Base-by-base conservation (phyloP, 2,888 invertebrate genomes). In the Bhutanitis thaidina region DNA sequence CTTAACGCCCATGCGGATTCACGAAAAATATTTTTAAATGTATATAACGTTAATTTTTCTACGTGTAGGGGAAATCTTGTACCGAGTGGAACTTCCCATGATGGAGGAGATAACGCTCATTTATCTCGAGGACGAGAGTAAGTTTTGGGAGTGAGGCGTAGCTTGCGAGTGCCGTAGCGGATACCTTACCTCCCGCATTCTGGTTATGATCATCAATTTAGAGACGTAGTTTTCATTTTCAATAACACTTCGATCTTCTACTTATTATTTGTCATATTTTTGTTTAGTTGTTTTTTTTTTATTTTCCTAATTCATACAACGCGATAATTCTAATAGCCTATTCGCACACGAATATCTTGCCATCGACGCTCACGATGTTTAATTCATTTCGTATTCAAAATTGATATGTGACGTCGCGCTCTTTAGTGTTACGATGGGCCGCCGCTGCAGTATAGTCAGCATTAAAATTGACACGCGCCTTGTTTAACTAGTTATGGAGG, bases 81-180 rank as follows among this genome's bases (percentile, higher is more conserved):
- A 94, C 92, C 95, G 95, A 92, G 95, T 95, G 93, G 95, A 95
- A 93, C 94, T 95, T 92, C 95, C 95, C 91, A 94, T 95, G 93
- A 95, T 95, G 95, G 95, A 95, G 93, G 95, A 95, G 93, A 95
- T 95, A 91, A 95, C 95, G 90, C 94, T 95, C 93, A 95, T 95
- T 92, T 95, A 95, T 94, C 94, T 95, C 94, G 95, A 95, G 94
- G 95, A 95, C 94, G 93, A 93, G 91, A 91, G 92, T 92, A 92
- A 92, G 92, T 92, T 86, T 80, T 85, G 89, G 90, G 90, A 89
- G 90, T 87, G 89, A 87, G 89, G 90, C 86, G 90, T 92, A 92
- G 91, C 92, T 92, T 92, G 92, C 91, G 92, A 91, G 90, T 92
- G 92, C 90, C 80, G 90, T 90, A 90, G 90, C 86, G 80, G 82